A percentile compares a stretch with the other conserved stretches of the same genome.
Conservation (phyloP, 2,113 vertebrate species). For the Nanger granti region DNA sequence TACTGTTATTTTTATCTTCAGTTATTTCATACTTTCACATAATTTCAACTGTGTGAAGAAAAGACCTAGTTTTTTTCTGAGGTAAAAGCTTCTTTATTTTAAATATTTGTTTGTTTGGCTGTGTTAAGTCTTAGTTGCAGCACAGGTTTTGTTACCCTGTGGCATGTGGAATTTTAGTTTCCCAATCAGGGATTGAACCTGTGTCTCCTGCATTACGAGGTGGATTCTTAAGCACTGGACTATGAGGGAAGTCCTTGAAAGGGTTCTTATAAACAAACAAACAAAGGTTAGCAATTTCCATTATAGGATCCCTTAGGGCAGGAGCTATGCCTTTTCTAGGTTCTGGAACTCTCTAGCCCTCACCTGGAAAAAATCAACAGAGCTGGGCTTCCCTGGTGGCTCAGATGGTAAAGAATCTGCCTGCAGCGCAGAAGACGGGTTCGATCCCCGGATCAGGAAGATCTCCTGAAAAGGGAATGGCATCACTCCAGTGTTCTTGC, state of each 20-base stretch:
- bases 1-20: neutral
- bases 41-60: neutral
- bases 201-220: neutral
- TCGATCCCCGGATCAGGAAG: neutral
- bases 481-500: neutral
- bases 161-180: neutral
- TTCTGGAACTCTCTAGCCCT: neutral
- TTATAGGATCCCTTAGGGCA: neutral
- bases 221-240: neutral
- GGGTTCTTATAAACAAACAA: neutral
- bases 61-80: neutral
- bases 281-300: neutral
- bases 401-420: neutral
- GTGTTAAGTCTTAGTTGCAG: neutral
- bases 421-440: neutral
- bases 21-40: neutral
- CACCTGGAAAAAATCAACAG: neutral
- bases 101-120: neutral
- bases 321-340: neutral
- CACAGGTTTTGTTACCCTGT: neutral
- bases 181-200: neutral
- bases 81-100: neutral
- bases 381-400: neutral
- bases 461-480: neutral
- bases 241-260: neutral